Evolutionary conservation across 1,140 invertebrate species (phyloP), one percentile per base, ranked within the genome.

Genomic region (Melipona quadrifasciata): DNA sequence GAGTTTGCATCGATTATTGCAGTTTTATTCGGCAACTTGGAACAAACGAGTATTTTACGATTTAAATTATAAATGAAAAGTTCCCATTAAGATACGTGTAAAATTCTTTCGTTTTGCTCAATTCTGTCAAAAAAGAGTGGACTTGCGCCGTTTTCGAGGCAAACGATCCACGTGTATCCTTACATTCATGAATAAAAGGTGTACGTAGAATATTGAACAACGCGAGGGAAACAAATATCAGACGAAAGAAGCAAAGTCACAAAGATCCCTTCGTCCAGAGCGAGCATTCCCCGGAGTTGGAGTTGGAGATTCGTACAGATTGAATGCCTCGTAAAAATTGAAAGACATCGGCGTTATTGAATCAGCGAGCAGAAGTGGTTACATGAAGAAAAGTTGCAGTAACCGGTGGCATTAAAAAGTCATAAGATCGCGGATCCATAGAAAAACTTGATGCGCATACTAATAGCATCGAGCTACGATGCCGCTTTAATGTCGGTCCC

Each of bases 381-480:
- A 76, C 17, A 47, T 39, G 31, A 55, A 80, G 31, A 58, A 58
- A 31, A 39, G 61, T 31, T 72, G 19, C 31, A 5, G 47, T 76
- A 80, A 71, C 68, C 27, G 51, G 55, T 75, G 31, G 27, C 65
- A 86, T 89, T 58, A 86, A 88, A 81, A 78, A 90, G 70, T 89
- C 81, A 87, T 79, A 68, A 89, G 80, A 85, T 65, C 61, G 39
- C 21, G 75, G 24, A 83, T 39, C 53, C 27, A 55, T 67, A 81
- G 68, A 84, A 84, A 86, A 89, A 84, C 73, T 58, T 73, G 67
- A 71, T 86, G 79, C 74, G 65, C 87, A 87, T 90, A 89, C 73
- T 86, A 84, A 89, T 86, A 87, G 74, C 75, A 51, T 73, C 58
- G 74, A 72, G 82, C 71, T 84, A 68, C 24, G 74, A 73, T 80